phyloP scores from a whole-genome alignment of 2,113 vertebrate species.

The Pitta sordida region DNA sequence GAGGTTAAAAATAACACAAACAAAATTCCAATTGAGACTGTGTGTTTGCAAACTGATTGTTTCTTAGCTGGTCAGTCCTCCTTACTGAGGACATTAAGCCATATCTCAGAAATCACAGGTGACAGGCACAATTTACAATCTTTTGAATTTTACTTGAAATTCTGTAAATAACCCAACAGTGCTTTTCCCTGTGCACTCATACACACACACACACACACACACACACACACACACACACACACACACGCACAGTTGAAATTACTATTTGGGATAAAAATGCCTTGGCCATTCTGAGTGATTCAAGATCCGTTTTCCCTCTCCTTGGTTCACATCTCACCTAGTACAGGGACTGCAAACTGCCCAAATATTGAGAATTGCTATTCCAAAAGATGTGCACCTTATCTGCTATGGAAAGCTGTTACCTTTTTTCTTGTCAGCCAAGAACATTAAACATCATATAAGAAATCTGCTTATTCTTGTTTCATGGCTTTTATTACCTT shows the following conservation, averaged over 20 bases:
- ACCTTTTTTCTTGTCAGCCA: not conserved
- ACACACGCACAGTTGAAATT: not conserved
- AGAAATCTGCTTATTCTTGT: conserved; percentile 29
- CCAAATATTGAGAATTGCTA: not conserved
- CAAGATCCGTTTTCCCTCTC: not conserved
- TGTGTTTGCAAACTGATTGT: not conserved
- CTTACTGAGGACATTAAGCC: not conserved
- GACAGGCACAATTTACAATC: not conserved
- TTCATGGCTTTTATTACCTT: conserved; percentile 17
- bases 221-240: not conserved
- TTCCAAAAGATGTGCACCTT: not conserved
- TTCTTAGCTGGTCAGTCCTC: not conserved
- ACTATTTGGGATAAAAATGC: not conserved
- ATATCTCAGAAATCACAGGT: not conserved
- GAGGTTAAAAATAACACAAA: not conserved
- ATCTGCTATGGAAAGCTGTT: not conserved
- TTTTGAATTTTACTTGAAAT: not conserved
- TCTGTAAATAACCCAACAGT: not conserved
- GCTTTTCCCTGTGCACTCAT: not conserved
- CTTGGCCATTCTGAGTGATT: not conserved
- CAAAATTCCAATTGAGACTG: not conserved
- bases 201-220: not conserved
- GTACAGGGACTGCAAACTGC: not conserved
- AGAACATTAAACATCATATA: not conserved
- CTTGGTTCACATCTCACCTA: not conserved